A percentile compares a stretch with the other conserved stretches of the same genome.
Conservation (phyloP, 1,140 invertebrate genomes). For the Saccostrea cuccullata region DNA sequence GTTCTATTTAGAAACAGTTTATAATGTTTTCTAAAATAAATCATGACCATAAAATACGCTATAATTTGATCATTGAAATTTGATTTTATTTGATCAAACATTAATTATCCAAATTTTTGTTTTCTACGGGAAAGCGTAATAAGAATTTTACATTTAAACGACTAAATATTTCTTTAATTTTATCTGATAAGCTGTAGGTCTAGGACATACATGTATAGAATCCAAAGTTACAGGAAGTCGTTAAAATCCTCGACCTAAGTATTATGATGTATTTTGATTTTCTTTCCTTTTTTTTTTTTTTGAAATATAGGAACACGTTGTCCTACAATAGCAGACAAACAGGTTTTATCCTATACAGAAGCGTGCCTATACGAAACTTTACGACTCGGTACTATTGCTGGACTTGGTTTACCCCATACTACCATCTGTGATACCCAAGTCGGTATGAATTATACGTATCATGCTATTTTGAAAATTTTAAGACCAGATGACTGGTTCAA, state of each 20-base stretch:
- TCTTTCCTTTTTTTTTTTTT: too few species aligned
- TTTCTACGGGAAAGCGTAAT: too few species aligned
- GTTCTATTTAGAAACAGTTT: neutral
- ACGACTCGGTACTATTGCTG: conserved; percentile 16
- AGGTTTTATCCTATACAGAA: conserved; percentile 32
- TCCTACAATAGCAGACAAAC: conserved; percentile 27
- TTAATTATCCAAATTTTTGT: too few species aligned
- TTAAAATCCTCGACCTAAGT: neutral
- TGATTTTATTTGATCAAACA: too few species aligned
- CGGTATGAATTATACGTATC: conserved; percentile 24
- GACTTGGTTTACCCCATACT: conserved; percentile 40
- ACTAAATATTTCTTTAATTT: too few species aligned
- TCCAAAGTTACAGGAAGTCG: neutral
- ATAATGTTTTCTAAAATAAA: neutral
- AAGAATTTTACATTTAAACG: too few species aligned
- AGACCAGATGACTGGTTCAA: too few species aligned
- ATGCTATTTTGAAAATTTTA: too few species aligned
- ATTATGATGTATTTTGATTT: neutral
- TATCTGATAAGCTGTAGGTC: neutral
- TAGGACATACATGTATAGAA: neutral
- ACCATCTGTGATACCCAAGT: conserved; percentile 42
- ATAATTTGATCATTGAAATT: too few species aligned
- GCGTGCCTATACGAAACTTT: conserved; percentile 40
- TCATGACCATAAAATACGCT: neutral
- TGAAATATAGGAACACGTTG: neutral